These are phyloP conservation scores for Diabrotica virgifera DNA, from an alignment of 1,140 invertebrate species.

Conservation along the genomic window DNA sequence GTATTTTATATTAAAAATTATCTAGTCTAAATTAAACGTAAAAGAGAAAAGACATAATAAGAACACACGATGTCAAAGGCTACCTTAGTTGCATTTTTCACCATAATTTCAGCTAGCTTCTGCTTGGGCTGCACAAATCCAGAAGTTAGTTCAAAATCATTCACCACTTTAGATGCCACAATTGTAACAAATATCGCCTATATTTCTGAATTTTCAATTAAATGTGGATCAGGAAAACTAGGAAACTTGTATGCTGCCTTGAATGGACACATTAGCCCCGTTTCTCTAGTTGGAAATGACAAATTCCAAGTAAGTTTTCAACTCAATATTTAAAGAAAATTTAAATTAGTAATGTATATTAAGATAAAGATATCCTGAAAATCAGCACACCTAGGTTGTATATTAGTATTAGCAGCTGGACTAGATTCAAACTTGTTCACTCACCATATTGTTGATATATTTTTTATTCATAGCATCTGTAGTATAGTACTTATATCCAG, in stretches of 20 bases:
- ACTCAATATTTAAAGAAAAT: no score
- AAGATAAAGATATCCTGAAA: no score
- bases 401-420: no score
- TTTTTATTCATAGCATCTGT: no score
- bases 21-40: background rate
- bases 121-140: slow-evolving; percentile 56
- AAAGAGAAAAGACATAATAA: background rate
- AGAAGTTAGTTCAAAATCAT: slow-evolving; percentile 64
- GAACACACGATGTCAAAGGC: background rate
- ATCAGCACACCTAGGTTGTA: no score
- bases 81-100: background rate
- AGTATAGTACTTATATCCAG: no score
- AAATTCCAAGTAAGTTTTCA: slow-evolving; percentile 69
- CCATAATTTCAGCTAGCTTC: background rate
- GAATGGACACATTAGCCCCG: slow-evolving; percentile 74
- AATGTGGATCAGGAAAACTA: slow-evolving; percentile 61
- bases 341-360: no score
- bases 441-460: no score
- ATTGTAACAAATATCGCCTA: slow-evolving; percentile 80
- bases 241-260: slow-evolving; percentile 83
- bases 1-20: background rate
- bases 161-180: slow-evolving; percentile 88
- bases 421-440: no score
- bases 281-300: slow-evolving; percentile 70
- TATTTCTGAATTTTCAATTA: slow-evolving; percentile 70